Base-by-base conservation (phyloP, 2,113 vertebrate species). In the Labeo catla region DNA sequence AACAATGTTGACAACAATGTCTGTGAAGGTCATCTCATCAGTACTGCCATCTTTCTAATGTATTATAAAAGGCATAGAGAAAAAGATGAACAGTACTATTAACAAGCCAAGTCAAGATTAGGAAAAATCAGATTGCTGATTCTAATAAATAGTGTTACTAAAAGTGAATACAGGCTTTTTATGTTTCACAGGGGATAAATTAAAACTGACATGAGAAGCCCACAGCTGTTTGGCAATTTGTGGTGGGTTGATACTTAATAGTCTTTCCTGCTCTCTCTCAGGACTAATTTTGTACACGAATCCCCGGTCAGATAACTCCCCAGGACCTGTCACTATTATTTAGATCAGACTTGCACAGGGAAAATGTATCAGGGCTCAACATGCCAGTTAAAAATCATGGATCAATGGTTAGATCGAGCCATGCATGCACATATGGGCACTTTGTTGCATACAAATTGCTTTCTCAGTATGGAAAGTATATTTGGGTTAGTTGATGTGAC, bases 121-220 rank as follows among this genome's bases (percentile, higher is more conserved):
- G 21, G 54, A 34, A 13, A 79, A 61, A 59, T 15, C 36, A 45
- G 54, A 23, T n/a, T 80, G 61, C 36, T 45, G 77, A 45, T 61
- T 79, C 3, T 28, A 34, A 36, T 36, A 57, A 5, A 79, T n/a
- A n/a, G 19, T 59, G 19, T 79, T 45, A 61, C 21, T 23, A 79
- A 79, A 23, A 66, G 70, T 61, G 57, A 76, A n/a, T 4, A 36
- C 34, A 61, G 59, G 11, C 16, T 65, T 65, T 76, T 65, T 65
- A 21, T 65, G 11, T 84, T 63, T 45, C 5, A 39, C 8, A 49
- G 61, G 63, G 50, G 43, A 68, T 92, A 94, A 94, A 96, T 96
- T 93, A 94, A 92, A 96, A 91, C 84, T 93, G 96, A 96, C 96
- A 95, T 89, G 89, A 93, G 94, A 88, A 89, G 57, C 78, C 43